phyloP scores from a whole-genome alignment of 2,113 vertebrate species.

The Poicephalus meyeri region DNA sequence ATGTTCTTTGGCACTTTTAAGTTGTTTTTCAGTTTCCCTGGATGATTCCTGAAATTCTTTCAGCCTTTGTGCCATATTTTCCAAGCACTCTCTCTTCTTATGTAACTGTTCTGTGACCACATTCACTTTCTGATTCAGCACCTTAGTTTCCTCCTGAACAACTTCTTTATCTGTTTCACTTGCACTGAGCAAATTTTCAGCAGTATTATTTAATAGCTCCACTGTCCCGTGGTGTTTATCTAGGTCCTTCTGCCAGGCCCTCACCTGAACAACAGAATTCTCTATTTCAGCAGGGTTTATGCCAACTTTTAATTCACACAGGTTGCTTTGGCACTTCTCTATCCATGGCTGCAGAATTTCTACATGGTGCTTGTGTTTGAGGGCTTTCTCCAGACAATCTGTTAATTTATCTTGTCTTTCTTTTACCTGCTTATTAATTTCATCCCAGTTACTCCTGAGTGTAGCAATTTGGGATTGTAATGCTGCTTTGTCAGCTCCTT shows the following conservation, averaged over 20 bases:
- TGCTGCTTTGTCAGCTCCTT: conserved; percentile 86
- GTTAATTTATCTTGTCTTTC: conserved; percentile 82
- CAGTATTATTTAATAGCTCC: conserved; percentile 84
- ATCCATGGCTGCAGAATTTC: conserved; percentile 87
- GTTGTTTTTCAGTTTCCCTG: conserved; percentile 83
- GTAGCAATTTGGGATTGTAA: conserved; percentile 86
- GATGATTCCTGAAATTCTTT: conserved; percentile 89
- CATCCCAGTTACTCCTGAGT: conserved; percentile 87
- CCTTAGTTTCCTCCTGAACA: conserved; percentile 79
- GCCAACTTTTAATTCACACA: conserved; percentile 75
- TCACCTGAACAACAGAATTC: conserved; percentile 80
- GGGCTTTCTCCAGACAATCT: conserved; percentile 83
- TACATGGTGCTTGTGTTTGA: conserved; percentile 84
- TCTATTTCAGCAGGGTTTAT: conserved; percentile 81
- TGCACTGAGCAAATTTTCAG: conserved; percentile 83
- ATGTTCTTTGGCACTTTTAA: conserved; percentile 85
- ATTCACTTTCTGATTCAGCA: conserved; percentile 81
- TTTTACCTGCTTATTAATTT: conserved; percentile 81
- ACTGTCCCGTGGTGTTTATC: conserved; percentile 90
- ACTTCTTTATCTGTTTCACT: conserved; percentile 83
- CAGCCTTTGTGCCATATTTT: conserved; percentile 84
- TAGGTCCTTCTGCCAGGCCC: conserved; percentile 88
- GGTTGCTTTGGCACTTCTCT: conserved; percentile 81
- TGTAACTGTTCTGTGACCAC: conserved; percentile 82
- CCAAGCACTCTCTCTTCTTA: conserved; percentile 83